Conservation (phyloP, 2,888 invertebrate species). For the Pycnomerus fuliginosus region DNA sequence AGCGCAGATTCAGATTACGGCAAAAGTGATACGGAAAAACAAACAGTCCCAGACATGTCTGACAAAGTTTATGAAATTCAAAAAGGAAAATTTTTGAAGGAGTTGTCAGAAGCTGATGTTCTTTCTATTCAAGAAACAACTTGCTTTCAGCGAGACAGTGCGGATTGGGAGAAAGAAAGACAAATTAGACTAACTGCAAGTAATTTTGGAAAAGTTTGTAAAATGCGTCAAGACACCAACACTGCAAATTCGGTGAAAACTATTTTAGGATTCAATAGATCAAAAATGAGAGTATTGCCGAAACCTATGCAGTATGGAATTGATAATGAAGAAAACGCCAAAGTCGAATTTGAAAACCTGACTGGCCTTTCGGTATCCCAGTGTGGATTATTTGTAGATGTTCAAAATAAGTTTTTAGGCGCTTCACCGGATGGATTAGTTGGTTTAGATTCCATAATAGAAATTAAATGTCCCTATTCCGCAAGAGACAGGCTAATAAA, state of each 20-base stretch:
- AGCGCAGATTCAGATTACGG: too few species aligned
- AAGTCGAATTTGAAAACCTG: constrained; percentile 13
- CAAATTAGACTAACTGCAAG: constrained; percentile 1
- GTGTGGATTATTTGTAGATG: constrained; percentile 36
- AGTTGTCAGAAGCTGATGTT: too few species aligned
- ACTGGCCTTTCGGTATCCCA: constrained; percentile 14
- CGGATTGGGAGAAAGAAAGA: not conserved
- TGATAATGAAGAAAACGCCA: constrained; percentile 20
- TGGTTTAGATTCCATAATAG: constrained; percentile 27
- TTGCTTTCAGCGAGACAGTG: too few species aligned
- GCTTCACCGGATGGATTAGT: constrained; percentile 32
- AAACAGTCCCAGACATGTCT: too few species aligned
- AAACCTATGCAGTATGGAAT: constrained; percentile 12
- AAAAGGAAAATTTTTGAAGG: too few species aligned
- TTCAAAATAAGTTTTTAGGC: constrained; percentile 23
- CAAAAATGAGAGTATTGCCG: not conserved
- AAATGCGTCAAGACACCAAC: not conserved
- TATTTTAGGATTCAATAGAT: not conserved
- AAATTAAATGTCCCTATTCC: constrained; percentile 30
- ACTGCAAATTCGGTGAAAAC: constrained; percentile 3
- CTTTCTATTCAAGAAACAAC: too few species aligned
- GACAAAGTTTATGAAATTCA: too few species aligned
- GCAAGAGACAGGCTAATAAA: constrained; percentile 16
- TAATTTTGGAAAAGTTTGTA: constrained; percentile 3
- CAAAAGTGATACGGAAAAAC: too few species aligned